Conservation (phyloP, 2,888 invertebrate species). For the Plagiodera versicolora region DNA sequence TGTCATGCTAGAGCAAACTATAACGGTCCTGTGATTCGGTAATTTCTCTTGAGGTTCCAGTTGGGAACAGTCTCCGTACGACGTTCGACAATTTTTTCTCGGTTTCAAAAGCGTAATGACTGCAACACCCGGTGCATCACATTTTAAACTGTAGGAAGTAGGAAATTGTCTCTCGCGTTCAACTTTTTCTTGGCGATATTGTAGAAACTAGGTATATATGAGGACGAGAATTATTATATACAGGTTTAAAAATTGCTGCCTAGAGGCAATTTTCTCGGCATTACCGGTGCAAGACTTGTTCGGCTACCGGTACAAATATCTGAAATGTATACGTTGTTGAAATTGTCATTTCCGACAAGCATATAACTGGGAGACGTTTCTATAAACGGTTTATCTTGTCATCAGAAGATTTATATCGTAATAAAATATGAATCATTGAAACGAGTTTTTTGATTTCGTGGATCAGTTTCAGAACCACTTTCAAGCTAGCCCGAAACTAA, state of each 20-base stretch:
- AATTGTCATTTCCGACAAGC: background rate
- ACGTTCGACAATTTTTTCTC: no score
- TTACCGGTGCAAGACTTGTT: constrained; percentile 7
- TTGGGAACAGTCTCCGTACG: background rate
- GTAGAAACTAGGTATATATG: constrained; percentile 24
- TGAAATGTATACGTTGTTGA: background rate
- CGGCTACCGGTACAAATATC: background rate
- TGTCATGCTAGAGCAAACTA: background rate
- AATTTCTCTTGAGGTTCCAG: background rate
- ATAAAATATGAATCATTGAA: no score
- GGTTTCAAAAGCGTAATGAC: no score
- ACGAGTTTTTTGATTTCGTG: no score
- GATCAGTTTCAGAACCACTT: no score
- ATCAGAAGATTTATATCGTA: no score
- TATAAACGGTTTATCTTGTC: no score
- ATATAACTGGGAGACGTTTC: no score
- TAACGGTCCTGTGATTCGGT: background rate
- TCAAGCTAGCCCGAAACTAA: no score
- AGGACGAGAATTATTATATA: constrained; percentile 22
- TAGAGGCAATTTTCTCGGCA: background rate
- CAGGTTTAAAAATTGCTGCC: constrained; percentile 13
- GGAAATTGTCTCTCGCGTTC: no score
- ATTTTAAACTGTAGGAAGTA: constrained; percentile 1
- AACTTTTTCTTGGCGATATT: constrained; percentile 22
- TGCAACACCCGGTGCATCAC: no score